Evolutionary conservation across 30 jellyfish, hydroid and myxozoan genomes (phyloP).

Genomic region (Chironex yamaguchii): DNA sequence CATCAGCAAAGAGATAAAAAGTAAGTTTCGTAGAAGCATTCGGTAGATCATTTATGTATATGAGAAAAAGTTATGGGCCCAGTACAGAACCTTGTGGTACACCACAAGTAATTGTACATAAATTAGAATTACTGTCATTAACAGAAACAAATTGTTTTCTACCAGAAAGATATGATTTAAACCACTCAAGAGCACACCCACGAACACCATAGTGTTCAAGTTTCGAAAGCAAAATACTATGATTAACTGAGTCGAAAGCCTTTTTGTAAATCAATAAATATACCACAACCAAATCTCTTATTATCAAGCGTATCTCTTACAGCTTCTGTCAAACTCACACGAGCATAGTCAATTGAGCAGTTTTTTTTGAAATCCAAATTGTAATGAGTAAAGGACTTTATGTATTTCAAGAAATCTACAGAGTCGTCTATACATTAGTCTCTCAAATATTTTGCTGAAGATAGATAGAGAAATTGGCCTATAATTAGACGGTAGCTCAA

Average conservation of each 20-base stretch:
- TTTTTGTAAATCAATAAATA: slow-evolving; percentile 45
- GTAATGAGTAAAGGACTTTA: slow-evolving; percentile 29
- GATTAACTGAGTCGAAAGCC: slow-evolving; percentile 20
- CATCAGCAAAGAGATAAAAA: slow-evolving; percentile 42
- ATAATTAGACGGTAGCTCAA: slow-evolving; percentile 29
- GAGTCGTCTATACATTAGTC: slow-evolving; percentile 62
- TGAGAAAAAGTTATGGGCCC: slow-evolving; percentile 38
- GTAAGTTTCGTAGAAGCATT: slow-evolving; percentile 7
- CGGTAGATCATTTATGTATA: slow-evolving; percentile 40
- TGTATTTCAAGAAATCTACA: slow-evolving; percentile 29
- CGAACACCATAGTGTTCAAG: slow-evolving; percentile 16
- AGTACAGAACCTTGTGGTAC: slow-evolving; percentile 70
- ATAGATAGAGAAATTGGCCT: slow-evolving; percentile 65
- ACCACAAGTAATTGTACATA: slow-evolving; percentile 45
- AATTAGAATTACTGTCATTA: slow-evolving; percentile 35
- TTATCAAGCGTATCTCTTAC: slow-evolving; percentile 36
- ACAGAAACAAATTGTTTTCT: slow-evolving; percentile 67
- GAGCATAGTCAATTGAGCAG: slow-evolving; percentile 70
- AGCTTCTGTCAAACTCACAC: slow-evolving; percentile 43
- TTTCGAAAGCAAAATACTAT: slow-evolving; percentile 14
- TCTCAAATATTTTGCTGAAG: slow-evolving; percentile 31
- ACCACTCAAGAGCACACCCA: slow-evolving; percentile 38
- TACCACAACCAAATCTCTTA: slow-evolving; percentile 43
- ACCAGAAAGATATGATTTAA: slow-evolving; percentile 41
- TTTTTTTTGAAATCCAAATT: slow-evolving; percentile 50